phyloP scores from a whole-genome alignment of 2,888 invertebrate genomes.

The Chrysodeixis includens region DNA sequence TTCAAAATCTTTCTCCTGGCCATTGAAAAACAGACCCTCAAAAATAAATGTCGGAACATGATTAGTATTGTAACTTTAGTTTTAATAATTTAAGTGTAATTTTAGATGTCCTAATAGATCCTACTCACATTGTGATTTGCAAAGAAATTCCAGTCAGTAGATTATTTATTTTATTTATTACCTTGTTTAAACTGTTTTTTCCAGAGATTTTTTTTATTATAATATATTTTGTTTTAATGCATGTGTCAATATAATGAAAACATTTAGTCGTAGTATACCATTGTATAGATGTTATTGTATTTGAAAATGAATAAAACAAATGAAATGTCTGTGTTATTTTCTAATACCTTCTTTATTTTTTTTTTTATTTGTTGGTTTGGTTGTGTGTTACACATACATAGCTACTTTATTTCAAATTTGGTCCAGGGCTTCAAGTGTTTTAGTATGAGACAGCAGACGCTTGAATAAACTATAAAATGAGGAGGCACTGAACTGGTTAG shows the following conservation, averaged over 20 bases:
- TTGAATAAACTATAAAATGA: no score
- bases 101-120: slow-evolving; percentile 35
- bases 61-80: slow-evolving; percentile 24
- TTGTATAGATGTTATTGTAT: slow-evolving; percentile 90
- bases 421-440: no score
- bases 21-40: not conserved
- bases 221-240: slow-evolving; percentile 74
- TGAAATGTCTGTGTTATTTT: slow-evolving; percentile 62
- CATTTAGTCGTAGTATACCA: slow-evolving; percentile 86
- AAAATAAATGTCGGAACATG: slow-evolving; percentile 36
- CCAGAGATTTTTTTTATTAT: slow-evolving; percentile 44
- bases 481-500: no score
- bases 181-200: slow-evolving; percentile 52
- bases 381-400: no score
- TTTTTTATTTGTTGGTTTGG: no score
- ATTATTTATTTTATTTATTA: slow-evolving; percentile 61
- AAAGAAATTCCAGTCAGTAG: slow-evolving; percentile 65
- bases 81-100: slow-evolving; percentile 40
- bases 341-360: no score
- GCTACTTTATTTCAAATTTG: no score
- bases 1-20: no score
- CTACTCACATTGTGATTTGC: slow-evolving; percentile 63
- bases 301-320: slow-evolving; percentile 86
- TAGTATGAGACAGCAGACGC: no score
- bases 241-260: slow-evolving; percentile 84